A percentile compares a stretch with the other conserved stretches of the same genome.
Conservation (phyloP, 2,113 vertebrate species). For the Leucosticte australis region DNA sequence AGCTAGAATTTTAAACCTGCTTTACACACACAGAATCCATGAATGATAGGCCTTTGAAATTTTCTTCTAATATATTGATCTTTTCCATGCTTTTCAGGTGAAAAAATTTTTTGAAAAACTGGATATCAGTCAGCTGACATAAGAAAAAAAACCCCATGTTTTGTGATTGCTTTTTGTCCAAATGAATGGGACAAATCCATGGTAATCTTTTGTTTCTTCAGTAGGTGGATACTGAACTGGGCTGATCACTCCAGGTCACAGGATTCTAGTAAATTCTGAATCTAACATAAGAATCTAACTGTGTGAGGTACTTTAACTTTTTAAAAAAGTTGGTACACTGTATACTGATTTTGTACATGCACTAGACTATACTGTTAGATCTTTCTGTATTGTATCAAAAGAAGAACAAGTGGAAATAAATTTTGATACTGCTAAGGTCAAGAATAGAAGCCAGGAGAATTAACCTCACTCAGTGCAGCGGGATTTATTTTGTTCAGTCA, state of each 20-base stretch:
- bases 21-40: neutral
- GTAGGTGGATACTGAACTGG: neutral
- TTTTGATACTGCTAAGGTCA: neutral
- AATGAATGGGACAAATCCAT: constrained; percentile 79
- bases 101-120: constrained; percentile 64
- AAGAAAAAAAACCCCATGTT: constrained; percentile 78
- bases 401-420: neutral
- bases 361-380: neutral
- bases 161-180: constrained; percentile 86
- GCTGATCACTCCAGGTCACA: neutral
- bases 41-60: neutral
- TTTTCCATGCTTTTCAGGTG: constrained; percentile 62
- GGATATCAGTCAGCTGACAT: constrained; percentile 83
- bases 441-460: neutral
- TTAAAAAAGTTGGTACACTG: neutral
- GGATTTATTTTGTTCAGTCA: neutral
- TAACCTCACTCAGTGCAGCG: neutral
- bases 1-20: neutral
- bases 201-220: constrained; percentile 66
- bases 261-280: neutral
- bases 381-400: neutral
- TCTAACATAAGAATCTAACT: neutral
- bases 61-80: neutral
- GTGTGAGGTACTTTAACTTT: neutral
- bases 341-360: neutral